Evolutionary conservation across 2,797 vertebrate species (phyloP), one percentile per base, ranked within the genome.

Genomic region (Pipistrellus pipistrellus): DNA sequence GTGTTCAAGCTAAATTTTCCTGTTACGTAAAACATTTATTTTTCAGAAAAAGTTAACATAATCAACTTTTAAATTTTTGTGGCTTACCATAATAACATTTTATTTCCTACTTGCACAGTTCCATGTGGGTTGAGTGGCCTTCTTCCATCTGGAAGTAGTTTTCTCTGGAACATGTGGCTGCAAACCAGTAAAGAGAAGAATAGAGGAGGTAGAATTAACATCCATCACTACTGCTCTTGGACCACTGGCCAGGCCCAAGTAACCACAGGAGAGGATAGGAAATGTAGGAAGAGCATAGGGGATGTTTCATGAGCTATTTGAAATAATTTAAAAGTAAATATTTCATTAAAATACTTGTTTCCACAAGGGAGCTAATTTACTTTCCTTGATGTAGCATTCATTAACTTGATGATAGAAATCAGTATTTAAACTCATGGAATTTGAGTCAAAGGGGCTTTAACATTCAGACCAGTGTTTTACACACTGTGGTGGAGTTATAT

Each of bases 41-140:
- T 88, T 8, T 59, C 17, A 91, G 80, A 62, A 90, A 90, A 95
- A 85, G 59, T 88, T 41, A 71, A 62, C 8, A 32, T 20, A 85
- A 84, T 38, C 23, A 77, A 25, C 55, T 91, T 83, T 27, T 81
- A 85, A 11, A 48, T 71, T 27, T 72, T 57, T 27, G 30, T 85
- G 53, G 46, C 15, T 69, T 77, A 72, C 35, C 23, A 72, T 27
- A 81, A 72, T 62, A 85, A 32, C 41, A 64, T 46, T 55, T 94
- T 75, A 73, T 68, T 88, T 80, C 51, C 90, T 25, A 80, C 13
- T 68, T 62, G 25, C n/a, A 53, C 21, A 66, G 83, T 57, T 93
- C 30, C 41, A 3, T 72, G 38, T 89, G 38, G 38, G 38, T 57
- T 76, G 55, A 3, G 46, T 72, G n/a, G 41, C 18, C 23, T 10